Percentiles rank a stretch among this genome's conserved stretches.
Evolutionary conservation across 2,888 invertebrate species (phyloP).

Genomic region (Nephrotoma appendiculata): DNA sequence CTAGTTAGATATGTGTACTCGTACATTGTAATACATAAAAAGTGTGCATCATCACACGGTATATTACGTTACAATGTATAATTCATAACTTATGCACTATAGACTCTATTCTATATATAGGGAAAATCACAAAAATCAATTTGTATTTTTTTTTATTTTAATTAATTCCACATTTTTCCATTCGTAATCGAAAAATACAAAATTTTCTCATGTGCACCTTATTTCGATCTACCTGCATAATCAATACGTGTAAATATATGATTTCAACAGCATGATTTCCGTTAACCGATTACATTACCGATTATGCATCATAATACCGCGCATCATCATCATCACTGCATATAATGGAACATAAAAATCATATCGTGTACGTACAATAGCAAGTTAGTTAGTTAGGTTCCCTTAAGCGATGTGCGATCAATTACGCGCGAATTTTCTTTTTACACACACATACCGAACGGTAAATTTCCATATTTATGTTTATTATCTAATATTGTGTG

Average conservation of each 20-base stretch:
- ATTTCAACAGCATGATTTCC: background rate
- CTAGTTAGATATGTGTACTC: background rate
- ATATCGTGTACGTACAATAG: background rate
- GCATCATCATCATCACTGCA: background rate
- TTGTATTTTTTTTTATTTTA: background rate
- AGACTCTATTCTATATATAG: background rate
- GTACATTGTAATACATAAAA: background rate
- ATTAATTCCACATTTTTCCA: background rate
- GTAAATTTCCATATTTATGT: background rate
- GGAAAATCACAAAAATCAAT: background rate
- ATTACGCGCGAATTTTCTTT: background rate
- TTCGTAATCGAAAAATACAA: background rate
- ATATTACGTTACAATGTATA: background rate
- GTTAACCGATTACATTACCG: background rate
- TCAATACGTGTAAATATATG: background rate
- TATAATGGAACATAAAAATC: too few relatives aligned
- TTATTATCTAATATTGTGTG: background rate
- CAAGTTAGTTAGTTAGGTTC: background rate
- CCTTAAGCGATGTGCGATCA: background rate
- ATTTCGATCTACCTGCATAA: background rate
- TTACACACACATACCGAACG: background rate
- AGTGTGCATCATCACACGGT: background rate
- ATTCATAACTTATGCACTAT: background rate
- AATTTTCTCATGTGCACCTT: background rate
- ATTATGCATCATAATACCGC: background rate